A percentile compares a stretch with the other conserved stretches of the same genome.
Evolutionary conservation across 2,888 invertebrate genomes (phyloP).

Genomic region (Bugula neritina): DNA sequence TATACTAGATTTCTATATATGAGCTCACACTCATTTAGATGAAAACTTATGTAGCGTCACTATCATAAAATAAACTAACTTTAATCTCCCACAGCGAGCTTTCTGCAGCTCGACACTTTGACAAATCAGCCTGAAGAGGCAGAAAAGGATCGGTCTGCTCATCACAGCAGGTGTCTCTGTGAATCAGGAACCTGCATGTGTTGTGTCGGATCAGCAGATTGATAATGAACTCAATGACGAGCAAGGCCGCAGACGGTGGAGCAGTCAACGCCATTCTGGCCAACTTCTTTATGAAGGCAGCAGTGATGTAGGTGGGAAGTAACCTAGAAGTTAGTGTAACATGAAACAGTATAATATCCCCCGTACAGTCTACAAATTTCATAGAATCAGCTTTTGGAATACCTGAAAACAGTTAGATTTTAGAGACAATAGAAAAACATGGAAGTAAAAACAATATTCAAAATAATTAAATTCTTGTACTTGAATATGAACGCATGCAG

Average conservation of each 20-base stretch:
- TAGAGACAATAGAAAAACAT: too few relatives aligned
- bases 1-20: too few relatives aligned
- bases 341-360: not conserved
- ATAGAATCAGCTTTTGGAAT: too few relatives aligned
- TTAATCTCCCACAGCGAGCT: slow-evolving; percentile 89
- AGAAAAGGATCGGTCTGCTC: slow-evolving; percentile 71
- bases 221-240: slow-evolving; percentile 63
- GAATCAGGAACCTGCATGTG: slow-evolving; percentile 42
- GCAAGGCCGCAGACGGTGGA: slow-evolving; percentile 58
- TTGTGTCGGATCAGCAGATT: slow-evolving; percentile 81
- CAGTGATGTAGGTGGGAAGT: slow-evolving; percentile 80
- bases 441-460: too few relatives aligned
- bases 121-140: slow-evolving; percentile 73
- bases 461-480: too few relatives aligned
- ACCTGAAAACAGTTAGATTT: too few relatives aligned
- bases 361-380: too few relatives aligned
- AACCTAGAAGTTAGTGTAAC: not conserved
- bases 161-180: slow-evolving; percentile 32
- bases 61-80: too few relatives aligned
- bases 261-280: slow-evolving; percentile 77
- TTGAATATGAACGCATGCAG: too few relatives aligned
- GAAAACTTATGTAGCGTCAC: too few relatives aligned
- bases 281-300: slow-evolving; percentile 84
- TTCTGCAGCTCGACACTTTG: slow-evolving; percentile 72
- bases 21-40: too few relatives aligned